phyloP scores from a whole-genome alignment of 23 tunicate species.

The Halocynthia roretzi region DNA sequence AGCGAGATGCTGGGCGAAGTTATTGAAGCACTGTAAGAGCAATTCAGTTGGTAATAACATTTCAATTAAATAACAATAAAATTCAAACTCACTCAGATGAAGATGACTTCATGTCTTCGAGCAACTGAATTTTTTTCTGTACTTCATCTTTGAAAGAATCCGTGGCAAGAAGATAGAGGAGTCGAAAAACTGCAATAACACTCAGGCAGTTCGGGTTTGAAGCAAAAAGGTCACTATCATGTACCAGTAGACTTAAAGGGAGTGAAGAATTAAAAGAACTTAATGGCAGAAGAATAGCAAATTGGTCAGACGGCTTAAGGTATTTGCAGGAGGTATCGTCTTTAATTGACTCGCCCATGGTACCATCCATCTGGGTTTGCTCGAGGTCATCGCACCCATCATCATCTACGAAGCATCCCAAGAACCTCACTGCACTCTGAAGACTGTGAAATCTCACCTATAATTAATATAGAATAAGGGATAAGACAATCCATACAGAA shows the following conservation, averaged over 20 bases:
- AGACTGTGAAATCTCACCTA: constrained; percentile 51
- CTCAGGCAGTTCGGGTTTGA: constrained; percentile 12
- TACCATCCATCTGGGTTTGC: background rate
- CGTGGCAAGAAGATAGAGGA: constrained; percentile 41
- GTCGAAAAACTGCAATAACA: constrained; percentile 26
- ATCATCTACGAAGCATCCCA: constrained; percentile 48
- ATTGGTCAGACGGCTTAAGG: background rate
- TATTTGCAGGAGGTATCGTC: background rate
- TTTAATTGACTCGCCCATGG: background rate
- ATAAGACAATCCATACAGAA: background rate
- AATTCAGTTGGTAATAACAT: no score
- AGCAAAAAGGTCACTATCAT: background rate
- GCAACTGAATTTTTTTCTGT: constrained; percentile 28
- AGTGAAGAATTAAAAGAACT: constrained; percentile 13
- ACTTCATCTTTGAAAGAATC: constrained; percentile 62
- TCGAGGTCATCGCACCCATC: background rate
- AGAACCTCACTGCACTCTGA: constrained; percentile 25
- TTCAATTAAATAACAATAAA: background rate
- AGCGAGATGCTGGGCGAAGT: background rate
- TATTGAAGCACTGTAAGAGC: background rate
- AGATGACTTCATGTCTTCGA: constrained; percentile 31
- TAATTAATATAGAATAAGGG: background rate
- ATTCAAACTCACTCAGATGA: constrained; percentile 26
- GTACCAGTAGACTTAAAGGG: background rate
- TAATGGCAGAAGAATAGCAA: background rate